A percentile compares a stretch with the other conserved stretches of the same genome.
These are phyloP conservation scores for Crotalus adamanteus DNA, from an alignment of 2,797 vertebrate species.

Conservation along the genomic window DNA sequence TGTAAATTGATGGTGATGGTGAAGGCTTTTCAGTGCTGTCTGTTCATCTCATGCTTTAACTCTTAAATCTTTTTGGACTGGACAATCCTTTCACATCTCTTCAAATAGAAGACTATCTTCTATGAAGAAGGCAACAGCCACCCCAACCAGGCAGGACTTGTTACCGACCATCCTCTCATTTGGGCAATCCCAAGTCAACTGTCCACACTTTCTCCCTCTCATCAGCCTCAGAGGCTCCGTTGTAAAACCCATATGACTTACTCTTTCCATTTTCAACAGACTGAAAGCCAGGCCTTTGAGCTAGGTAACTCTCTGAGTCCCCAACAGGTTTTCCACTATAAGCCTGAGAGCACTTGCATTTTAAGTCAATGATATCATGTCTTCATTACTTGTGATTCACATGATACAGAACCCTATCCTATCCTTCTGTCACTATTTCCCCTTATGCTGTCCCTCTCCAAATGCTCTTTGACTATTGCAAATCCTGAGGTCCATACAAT, in stretches of 20 bases:
- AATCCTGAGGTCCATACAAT: background rate
- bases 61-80: no score
- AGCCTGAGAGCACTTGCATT: background rate
- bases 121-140: background rate
- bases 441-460: background rate
- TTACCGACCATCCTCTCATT: background rate
- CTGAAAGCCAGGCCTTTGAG: background rate
- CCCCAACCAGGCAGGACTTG: background rate
- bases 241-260: background rate
- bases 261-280: background rate
- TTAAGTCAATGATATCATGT: background rate
- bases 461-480: background rate
- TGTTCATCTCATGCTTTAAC: background rate
- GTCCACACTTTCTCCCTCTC: background rate
- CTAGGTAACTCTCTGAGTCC: background rate
- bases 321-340: background rate
- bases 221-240: background rate
- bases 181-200: background rate
- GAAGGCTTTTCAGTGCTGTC: background rate
- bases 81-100: background rate
- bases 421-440: background rate
- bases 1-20: background rate
- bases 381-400: background rate
- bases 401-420: background rate
- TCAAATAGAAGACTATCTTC: background rate